A percentile compares a stretch with the other conserved stretches of the same genome.
These are phyloP conservation scores for Engraulis encrasicolus DNA, from an alignment of 2,113 vertebrate species.

Conservation along the genomic window DNA sequence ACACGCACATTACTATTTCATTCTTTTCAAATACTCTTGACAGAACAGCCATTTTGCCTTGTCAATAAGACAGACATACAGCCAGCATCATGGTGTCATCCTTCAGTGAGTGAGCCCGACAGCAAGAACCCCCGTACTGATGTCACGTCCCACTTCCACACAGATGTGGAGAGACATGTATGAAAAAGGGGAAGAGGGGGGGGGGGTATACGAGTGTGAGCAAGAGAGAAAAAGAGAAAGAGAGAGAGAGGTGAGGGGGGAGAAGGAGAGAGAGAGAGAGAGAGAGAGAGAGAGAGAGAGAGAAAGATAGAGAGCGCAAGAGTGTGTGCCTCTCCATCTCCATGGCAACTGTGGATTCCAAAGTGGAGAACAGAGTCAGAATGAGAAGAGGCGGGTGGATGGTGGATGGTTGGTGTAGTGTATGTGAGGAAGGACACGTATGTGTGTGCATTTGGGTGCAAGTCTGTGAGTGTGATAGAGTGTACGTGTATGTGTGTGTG, in stretches of 20 bases:
- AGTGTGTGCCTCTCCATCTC: conserved; percentile 68
- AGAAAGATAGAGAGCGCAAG: conserved; percentile 42
- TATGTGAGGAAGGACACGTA: too few species aligned
- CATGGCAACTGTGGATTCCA: conserved; percentile 80
- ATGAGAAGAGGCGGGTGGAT: conserved; percentile 44
- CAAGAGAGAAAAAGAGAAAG: conserved; percentile 16
- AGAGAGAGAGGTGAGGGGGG: conserved; percentile 46
- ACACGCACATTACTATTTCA: conserved; percentile 5
- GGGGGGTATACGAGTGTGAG: conserved; percentile 22
- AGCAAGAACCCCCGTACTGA: neutral
- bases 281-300: neutral
- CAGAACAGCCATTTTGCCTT: neutral
- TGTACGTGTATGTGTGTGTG: neutral
- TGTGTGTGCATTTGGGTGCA: neutral
- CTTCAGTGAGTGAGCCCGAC: neutral
- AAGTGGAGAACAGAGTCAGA: conserved; percentile 67
- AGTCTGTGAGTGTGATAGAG: neutral
- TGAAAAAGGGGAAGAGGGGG: conserved; percentile 36
- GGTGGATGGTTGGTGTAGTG: too few species aligned
- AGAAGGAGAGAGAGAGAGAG: conserved; percentile 32
- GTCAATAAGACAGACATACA: neutral
- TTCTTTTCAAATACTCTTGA: neutral
- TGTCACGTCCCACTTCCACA: conserved; percentile 23
- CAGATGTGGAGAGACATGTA: conserved; percentile 20
- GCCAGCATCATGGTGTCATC: neutral